Conservation (phyloP, 2,888 invertebrate species). For the Paralinhomoeus sp. region DNA sequence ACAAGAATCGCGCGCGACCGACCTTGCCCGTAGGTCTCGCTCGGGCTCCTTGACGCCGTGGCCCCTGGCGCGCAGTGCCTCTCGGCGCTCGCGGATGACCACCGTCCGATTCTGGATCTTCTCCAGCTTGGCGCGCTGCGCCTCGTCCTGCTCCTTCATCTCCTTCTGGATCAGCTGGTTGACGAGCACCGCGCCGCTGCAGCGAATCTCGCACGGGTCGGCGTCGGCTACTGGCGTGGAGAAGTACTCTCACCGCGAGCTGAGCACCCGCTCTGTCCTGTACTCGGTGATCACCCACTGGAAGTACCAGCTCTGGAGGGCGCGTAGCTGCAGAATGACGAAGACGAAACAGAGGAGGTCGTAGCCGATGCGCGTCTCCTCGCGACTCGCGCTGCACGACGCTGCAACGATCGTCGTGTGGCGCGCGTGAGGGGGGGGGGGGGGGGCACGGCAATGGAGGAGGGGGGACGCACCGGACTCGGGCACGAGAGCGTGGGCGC, state of each 20-base stretch:
- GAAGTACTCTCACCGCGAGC: conserved; percentile 40
- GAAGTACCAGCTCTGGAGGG: conserved; percentile 88
- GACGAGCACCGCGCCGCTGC: conserved; percentile 73
- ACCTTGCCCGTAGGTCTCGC: conserved; percentile 20
- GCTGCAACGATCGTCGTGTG: too few species aligned
- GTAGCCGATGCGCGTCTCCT: conserved; percentile 72
- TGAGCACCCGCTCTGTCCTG: conserved; percentile 73
- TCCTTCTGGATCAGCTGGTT: conserved; percentile 70
- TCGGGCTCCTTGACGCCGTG: conserved; percentile 9
- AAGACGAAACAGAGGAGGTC: conserved; percentile 83
- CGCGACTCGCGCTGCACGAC: conserved; percentile 45
- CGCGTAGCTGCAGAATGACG: conserved; percentile 62
- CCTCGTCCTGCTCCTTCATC: conserved; percentile 61
- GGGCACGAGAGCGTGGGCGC: neutral
- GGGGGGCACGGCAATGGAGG: too few species aligned
- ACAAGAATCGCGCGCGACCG: neutral
- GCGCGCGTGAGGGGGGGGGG: too few species aligned
- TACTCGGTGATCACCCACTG: conserved; percentile 84
- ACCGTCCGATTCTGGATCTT: conserved; percentile 91
- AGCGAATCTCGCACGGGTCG: too few species aligned
- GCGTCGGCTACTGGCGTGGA: too few species aligned
- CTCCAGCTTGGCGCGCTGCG: conserved; percentile 59
- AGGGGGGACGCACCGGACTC: neutral
- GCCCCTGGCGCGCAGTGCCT: neutral
- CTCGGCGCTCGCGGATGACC: conserved; percentile 38